These are phyloP conservation scores for Rhabdornis inornatus DNA, from an alignment of 2,113 vertebrate species.

Conservation along the genomic window DNA sequence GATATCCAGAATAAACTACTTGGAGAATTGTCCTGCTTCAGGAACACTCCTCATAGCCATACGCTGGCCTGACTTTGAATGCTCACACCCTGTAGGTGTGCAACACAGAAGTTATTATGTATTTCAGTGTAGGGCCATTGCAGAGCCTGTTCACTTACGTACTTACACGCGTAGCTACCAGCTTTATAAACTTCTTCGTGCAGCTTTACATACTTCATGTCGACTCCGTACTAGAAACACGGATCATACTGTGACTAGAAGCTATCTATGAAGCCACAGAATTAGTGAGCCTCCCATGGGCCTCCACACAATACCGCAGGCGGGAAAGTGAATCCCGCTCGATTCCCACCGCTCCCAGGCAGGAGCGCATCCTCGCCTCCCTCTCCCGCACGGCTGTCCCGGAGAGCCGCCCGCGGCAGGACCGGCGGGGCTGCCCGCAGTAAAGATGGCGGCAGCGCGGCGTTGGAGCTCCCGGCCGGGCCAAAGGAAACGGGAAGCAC, in stretches of 20 bases:
- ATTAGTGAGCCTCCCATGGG: rapidly evolving
- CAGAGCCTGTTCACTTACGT: background rate
- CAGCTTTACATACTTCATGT: rapidly evolving
- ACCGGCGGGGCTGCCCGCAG: background rate
- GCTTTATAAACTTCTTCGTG: rapidly evolving
- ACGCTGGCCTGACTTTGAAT: rapidly evolving
- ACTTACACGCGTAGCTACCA: no score
- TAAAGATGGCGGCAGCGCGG: background rate
- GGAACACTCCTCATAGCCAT: rapidly evolving
- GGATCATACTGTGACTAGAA: rapidly evolving
- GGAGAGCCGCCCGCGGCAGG: background rate
- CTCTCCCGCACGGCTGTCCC: background rate
- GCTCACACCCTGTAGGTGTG: rapidly evolving
- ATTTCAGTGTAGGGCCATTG: rapidly evolving
- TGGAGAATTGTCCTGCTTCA: background rate
- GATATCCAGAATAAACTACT: background rate
- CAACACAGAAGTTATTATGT: rapidly evolving
- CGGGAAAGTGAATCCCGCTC: rapidly evolving
- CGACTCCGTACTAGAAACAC: background rate
- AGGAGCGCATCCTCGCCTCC: background rate
- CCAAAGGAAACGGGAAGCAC: rapidly evolving
- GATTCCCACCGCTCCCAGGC: background rate
- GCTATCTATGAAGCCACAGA: background rate
- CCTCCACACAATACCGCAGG: rapidly evolving
- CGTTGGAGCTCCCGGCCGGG: rapidly evolving